Evolutionary conservation across 1,140 invertebrate species (phyloP), one percentile per base, ranked within the genome.

Genomic region (Popillia japonica): DNA sequence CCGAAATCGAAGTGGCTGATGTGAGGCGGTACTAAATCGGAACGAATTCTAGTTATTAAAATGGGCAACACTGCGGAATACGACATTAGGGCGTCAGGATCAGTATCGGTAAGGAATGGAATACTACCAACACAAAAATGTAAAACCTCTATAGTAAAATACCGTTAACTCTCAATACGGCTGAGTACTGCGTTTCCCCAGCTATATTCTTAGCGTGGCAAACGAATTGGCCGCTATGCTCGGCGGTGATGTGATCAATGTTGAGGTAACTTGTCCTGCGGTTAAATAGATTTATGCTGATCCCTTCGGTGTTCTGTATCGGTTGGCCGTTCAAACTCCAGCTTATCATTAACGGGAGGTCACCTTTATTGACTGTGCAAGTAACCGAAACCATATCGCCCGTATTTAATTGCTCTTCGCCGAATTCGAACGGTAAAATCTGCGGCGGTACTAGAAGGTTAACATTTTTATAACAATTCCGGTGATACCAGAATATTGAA

Each of bases 141-240:
- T n/a, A n/a, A n/a, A 34, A 34, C 1, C 27, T 34, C 2, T 34
- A 55, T 55, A 55, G n/a, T n/a, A n/a, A n/a, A n/a, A n/a, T 55
- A 55, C 48, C 61, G 22, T 23, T 68, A 17, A 68, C 61, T 34
- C 61, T 68, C 22, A 68, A 68, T 6, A 55, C 61, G 0, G 61
- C 61, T 34, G 27, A 68, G 55, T 81, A 72, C 91, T 91, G 92
- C 34, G 90, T 91, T 41, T 89, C 88, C 76, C 92, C 93, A 81
- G 92, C 93, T 40, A 86, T 87, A 86, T 95, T 95, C 73, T 90
- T 90, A 82, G 92, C 94, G 72, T 90, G 90, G 86, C 93, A 94
- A 78, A 90, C 91, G 84, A 92, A 94, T 80, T 91, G 89, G 22
- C 93, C 93, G n/a, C 88, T 95, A 95, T 72, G 94, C 93, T 90